These are phyloP conservation scores for Odontamblyopus lacepedii DNA, from an alignment of 2,797 vertebrate species.

Conservation along the genomic window DNA sequence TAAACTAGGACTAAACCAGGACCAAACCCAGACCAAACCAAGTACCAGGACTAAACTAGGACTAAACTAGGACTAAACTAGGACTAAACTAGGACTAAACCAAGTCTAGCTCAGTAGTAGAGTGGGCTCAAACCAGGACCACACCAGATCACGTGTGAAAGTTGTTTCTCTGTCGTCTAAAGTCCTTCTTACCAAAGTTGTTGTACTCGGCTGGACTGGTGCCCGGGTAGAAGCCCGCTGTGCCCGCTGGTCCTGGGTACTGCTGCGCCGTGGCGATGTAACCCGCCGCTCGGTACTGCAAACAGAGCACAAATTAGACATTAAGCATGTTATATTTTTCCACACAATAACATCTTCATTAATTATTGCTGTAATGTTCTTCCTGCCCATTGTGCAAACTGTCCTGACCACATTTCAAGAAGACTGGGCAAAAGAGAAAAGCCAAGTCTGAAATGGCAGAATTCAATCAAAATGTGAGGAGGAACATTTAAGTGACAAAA, in stretches of 20 bases:
- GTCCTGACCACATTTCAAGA: background rate
- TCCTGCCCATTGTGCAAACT: background rate
- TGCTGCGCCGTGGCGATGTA: conserved; percentile 92
- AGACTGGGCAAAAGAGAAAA: background rate
- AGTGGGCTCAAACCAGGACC: background rate
- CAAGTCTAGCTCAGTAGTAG: background rate
- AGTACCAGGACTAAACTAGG: too few species aligned
- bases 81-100: too few species aligned
- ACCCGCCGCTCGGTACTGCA: conserved; percentile 83
- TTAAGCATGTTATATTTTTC: background rate
- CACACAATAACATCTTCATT: too few species aligned
- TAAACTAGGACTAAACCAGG: too few species aligned
- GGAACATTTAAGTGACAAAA: too few species aligned
- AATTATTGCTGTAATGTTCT: too few species aligned
- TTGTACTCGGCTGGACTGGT: conserved; percentile 92
- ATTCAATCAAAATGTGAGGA: too few species aligned
- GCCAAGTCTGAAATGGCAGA: background rate
- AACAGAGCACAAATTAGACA: background rate
- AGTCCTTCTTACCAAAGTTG: conserved; percentile 84
- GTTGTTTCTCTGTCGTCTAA: background rate
- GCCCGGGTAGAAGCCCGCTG: conserved; percentile 90
- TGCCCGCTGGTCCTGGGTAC: conserved; percentile 89
- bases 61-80: too few species aligned
- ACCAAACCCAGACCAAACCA: too few species aligned
- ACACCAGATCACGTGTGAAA: background rate